Evolutionary conservation across 23 tunicate species (phyloP).

Genomic region (Halocynthia aurantium): DNA sequence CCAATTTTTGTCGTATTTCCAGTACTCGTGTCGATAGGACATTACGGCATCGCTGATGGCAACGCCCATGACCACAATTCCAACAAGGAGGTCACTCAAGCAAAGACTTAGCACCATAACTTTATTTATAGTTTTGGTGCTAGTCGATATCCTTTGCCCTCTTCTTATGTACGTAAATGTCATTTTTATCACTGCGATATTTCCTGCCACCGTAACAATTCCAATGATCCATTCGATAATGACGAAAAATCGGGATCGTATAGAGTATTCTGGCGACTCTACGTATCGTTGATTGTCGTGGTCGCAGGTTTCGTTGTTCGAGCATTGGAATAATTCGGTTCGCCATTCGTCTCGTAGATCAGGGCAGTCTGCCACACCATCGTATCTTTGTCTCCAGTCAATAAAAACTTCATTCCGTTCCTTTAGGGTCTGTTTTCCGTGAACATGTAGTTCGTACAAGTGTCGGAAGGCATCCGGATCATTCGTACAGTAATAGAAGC

Average conservation of each 20-base stretch:
- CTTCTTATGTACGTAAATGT: neutral
- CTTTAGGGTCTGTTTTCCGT: neutral
- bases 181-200: neutral
- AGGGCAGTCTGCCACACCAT: conserved; percentile 19
- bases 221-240: neutral
- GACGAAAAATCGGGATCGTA: conserved; percentile 1
- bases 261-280: neutral
- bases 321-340: neutral
- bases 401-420: neutral
- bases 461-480: neutral
- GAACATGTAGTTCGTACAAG: neutral
- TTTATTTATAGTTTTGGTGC: neutral
- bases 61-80: neutral
- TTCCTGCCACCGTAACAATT: neutral
- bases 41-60: neutral
- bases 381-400: conserved; percentile 2
- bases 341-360: conserved; percentile 8
- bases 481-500: neutral
- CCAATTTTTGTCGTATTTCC: conserved; percentile 8
- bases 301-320: neutral
- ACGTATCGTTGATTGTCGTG: conserved; percentile 3
- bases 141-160: neutral
- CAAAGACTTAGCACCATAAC: conserved; percentile 3
- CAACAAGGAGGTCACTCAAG: neutral
- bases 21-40: neutral